phyloP scores from a whole-genome alignment of 2,113 vertebrate species.

The Leptodactylus fuscus region DNA sequence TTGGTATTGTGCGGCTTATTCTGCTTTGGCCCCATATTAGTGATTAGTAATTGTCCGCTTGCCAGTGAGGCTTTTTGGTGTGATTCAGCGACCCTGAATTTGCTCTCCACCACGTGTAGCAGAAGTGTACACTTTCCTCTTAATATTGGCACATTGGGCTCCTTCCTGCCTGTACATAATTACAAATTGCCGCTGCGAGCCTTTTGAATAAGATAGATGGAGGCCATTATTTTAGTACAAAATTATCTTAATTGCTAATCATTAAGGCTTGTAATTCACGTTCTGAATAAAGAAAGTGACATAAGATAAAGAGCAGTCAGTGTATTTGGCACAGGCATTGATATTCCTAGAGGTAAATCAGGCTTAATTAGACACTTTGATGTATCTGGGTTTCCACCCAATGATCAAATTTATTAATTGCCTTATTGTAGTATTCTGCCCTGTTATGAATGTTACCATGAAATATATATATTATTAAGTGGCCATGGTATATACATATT shows the following conservation, averaged over 20 bases:
- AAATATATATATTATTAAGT: not conserved
- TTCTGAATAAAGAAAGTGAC: conserved; percentile 44
- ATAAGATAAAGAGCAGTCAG: conserved; percentile 45
- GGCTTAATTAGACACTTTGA: conserved; percentile 43
- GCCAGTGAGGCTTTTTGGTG: not conserved
- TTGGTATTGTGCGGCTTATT: too few relatives aligned
- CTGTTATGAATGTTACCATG: conserved; percentile 20
- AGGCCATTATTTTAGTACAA: conserved; percentile 37
- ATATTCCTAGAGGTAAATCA: conserved; percentile 52
- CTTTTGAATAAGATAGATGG: conserved; percentile 35
- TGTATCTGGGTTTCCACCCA: conserved; percentile 37
- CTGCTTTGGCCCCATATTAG: too few relatives aligned
- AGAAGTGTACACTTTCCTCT: not conserved
- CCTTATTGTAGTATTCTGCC: conserved; percentile 11
- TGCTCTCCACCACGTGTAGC: not conserved
- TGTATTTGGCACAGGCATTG: conserved; percentile 35
- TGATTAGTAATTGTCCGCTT: not conserved
- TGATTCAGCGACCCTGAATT: not conserved
- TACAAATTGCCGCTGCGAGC: conserved; percentile 33
- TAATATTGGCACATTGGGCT: conserved; percentile 5
- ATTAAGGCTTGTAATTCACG: conserved; percentile 36
- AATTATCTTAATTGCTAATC: conserved; percentile 55
- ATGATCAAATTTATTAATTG: conserved; percentile 29
- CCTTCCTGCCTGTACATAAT: conserved; percentile 25
- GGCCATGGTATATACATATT: too few relatives aligned